Conservation (phyloP, 2,797 vertebrate genomes). For the Hoplostethus mediterraneus region DNA sequence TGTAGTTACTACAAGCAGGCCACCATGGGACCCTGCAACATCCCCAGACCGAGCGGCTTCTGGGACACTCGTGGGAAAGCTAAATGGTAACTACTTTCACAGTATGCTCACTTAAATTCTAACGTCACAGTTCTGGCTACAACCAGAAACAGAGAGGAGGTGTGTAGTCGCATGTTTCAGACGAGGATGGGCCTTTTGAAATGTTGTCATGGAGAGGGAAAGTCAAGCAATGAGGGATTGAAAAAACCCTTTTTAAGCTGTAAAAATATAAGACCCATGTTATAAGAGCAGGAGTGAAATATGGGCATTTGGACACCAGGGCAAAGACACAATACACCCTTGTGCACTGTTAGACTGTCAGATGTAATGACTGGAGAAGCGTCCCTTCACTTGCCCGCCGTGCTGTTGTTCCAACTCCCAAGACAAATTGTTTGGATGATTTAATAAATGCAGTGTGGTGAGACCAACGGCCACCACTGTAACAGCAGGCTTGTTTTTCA, state of each 20-base stretch:
- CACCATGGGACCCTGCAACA: conserved; percentile 90
- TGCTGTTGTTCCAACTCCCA: not conserved
- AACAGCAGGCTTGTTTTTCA: conserved; percentile 7
- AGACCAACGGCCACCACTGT: not conserved
- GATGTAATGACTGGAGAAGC: no score
- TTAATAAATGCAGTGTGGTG: not conserved
- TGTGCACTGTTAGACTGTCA: no score
- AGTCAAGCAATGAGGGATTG: not conserved
- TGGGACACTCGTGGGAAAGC: conserved; percentile 93
- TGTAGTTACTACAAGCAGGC: conserved; percentile 96
- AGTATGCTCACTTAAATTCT: not conserved
- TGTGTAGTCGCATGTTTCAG: not conserved
- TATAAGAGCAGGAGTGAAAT: not conserved
- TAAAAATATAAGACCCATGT: not conserved
- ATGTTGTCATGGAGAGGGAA: not conserved
- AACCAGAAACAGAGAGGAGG: not conserved
- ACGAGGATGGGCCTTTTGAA: not conserved
- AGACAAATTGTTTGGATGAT: not conserved
- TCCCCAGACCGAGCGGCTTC: conserved; percentile 88
- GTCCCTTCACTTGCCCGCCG: not conserved
- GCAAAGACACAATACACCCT: not conserved
- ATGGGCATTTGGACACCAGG: not conserved
- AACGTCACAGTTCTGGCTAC: not conserved
- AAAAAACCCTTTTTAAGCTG: not conserved
- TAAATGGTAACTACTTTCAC: conserved; percentile 87